Conservation (phyloP, 2,888 invertebrate species). For the Macrosiphum euphorbiae region DNA sequence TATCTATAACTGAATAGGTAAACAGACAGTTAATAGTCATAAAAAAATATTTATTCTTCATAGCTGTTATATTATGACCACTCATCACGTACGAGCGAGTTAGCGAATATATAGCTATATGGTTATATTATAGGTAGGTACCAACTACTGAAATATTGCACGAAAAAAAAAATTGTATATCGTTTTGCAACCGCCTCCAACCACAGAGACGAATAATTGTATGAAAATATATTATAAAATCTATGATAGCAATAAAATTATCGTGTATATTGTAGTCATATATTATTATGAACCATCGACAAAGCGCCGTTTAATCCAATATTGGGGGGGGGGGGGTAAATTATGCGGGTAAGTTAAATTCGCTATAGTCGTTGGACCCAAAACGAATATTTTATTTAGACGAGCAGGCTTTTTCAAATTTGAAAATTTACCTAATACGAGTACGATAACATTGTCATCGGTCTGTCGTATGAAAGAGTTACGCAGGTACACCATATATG, state of each 20-base stretch:
- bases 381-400: background rate
- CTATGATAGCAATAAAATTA: background rate
- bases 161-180: background rate
- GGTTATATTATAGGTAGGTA: background rate
- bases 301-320: background rate
- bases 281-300: background rate
- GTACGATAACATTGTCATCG: background rate
- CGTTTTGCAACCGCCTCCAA: background rate
- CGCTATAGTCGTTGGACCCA: background rate
- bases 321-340: background rate
- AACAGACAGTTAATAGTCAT: background rate
- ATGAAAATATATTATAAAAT: background rate
- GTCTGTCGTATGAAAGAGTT: background rate
- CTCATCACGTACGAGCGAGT: constrained; percentile 1
- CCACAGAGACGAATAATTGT: background rate
- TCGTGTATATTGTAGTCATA: background rate
- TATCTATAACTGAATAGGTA: constrained; percentile 9
- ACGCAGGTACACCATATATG: background rate
- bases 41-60: background rate
- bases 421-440: background rate
- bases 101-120: background rate
- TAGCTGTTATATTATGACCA: constrained; percentile 3
- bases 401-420: background rate
- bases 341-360: background rate
- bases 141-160: background rate